Evolutionary conservation across 2,113 vertebrate genomes (phyloP), one percentile per base, ranked within the genome.

Genomic region (Aphyosemion australe): DNA sequence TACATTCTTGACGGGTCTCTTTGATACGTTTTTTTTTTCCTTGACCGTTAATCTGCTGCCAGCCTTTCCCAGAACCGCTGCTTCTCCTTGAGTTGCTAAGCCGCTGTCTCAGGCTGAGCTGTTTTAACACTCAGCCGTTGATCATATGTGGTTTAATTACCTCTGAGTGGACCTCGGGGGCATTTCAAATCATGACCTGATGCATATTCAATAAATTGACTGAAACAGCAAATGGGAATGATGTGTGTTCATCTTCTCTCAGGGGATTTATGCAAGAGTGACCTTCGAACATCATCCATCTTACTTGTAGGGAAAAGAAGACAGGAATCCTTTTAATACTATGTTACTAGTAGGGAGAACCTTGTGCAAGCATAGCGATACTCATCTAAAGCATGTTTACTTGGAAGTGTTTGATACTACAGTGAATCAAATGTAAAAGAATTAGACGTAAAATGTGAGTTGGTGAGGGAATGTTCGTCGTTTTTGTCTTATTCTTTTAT

Each of bases 101-200:
- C 88, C 70, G 60, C 67, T 43, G 48, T 75, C 77, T 84, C 78
- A 72, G 84, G 82, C 83, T 87, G 82, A 88, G 74, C 72, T 84
- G 88, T 77, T 90, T 84, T 91, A 90, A 85, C 80, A 65, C 67
- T 58, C 43, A 2, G 46, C 60, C 49, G 74, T 86, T 70, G 78
- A 87, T 89, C 84, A 83, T 78, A 83, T 78, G 84, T 62, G 4
- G 68, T 84, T 90, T 88, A 88, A 90, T 89, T 89, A 87, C 84
- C 74, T 73, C 62, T 61, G 76, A 46, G 61, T 71, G 15, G 53
- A 72, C 58, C n/a, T 11, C 51, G 54, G 72, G 61, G 68, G 68
- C 14, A 76, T 78, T 84, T 75, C 65, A 79, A 87, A 85, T 76
- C 74, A 85, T 56, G 74, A 79, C 64, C 70, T 74, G 80, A 75